These are phyloP conservation scores for Sebastes kiyomatsui DNA, from an alignment of 2,797 vertebrate genomes.

Conservation along the genomic window DNA sequence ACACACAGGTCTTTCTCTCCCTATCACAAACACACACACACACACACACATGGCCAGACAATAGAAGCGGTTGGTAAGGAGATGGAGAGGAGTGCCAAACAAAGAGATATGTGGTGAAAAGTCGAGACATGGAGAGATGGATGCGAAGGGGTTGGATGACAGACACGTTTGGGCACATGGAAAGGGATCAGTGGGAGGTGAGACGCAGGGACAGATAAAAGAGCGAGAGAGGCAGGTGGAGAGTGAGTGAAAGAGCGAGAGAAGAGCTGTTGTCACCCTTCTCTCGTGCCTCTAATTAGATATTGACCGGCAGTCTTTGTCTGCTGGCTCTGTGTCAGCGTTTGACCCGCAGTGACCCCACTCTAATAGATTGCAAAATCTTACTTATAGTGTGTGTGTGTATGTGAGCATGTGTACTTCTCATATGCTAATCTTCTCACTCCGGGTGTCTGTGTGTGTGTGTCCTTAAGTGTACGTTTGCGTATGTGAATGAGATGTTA, in stretches of 20 bases:
- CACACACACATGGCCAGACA: slow-evolving; percentile 10
- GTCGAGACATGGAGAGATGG: slow-evolving; percentile 33
- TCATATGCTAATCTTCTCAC: slow-evolving; percentile 21
- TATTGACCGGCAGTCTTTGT: slow-evolving; percentile 74
- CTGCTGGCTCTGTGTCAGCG: slow-evolving; percentile 55
- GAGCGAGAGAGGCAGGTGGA: slow-evolving; percentile 40
- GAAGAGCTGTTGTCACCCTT: slow-evolving; percentile 53
- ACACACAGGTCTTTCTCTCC: neutral
- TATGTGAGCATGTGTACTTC: slow-evolving; percentile 3
- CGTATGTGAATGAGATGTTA: slow-evolving; percentile 32
- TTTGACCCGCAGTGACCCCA: slow-evolving; percentile 63
- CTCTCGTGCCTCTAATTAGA: slow-evolving; percentile 78
- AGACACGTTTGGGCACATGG: slow-evolving; percentile 38
- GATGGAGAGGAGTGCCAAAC: slow-evolving; percentile 33
- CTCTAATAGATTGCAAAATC: slow-evolving; percentile 60
- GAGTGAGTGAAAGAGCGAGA: slow-evolving; percentile 5
- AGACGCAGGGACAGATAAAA: slow-evolving; percentile 51
- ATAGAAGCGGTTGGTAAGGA: slow-evolving; percentile 22
- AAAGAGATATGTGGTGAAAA: slow-evolving; percentile 49
- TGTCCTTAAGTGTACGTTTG: slow-evolving; percentile 1
- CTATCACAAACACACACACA: neutral
- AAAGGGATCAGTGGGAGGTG: slow-evolving; percentile 61
- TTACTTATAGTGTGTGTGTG: slow-evolving; percentile 23
- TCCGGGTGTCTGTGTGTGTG: neutral
- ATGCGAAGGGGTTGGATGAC: slow-evolving; percentile 49